Percentiles rank a stretch among this genome's conserved stretches.
Evolutionary conservation across 1,140 invertebrate genomes (phyloP).

Genomic region (Coelopa frigida): DNA sequence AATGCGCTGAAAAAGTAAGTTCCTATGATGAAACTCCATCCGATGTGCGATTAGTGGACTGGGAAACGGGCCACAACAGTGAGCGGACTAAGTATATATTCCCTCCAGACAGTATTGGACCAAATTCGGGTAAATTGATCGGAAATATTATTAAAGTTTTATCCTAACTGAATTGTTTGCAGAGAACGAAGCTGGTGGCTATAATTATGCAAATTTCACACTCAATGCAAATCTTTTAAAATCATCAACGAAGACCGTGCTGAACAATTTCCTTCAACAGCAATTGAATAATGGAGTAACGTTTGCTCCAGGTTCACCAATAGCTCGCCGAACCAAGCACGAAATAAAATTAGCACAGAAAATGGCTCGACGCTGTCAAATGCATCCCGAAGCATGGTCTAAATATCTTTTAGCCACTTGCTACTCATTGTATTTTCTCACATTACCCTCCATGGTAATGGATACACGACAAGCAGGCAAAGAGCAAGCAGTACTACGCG

Average conservation of each 20-base stretch:
- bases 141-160: not conserved
- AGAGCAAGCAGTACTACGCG: slow-evolving; percentile 68
- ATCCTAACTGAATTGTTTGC: not conserved
- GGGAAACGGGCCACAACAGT: slow-evolving; percentile 58
- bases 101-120: slow-evolving; percentile 67
- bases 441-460: slow-evolving; percentile 72
- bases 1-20: slow-evolving; percentile 76
- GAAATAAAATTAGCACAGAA: slow-evolving; percentile 89
- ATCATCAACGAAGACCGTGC: slow-evolving; percentile 40
- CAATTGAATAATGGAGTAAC: slow-evolving; percentile 45
- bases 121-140: slow-evolving; percentile 8
- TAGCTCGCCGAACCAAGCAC: slow-evolving; percentile 88
- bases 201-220: slow-evolving; percentile 50
- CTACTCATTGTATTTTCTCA: slow-evolving; percentile 96
- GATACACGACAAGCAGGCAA: slow-evolving; percentile 50
- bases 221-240: slow-evolving; percentile 48
- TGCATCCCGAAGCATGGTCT: slow-evolving; percentile 80
- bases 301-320: slow-evolving; percentile 79
- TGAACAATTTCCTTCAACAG: slow-evolving; percentile 40
- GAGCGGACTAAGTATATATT: slow-evolving; percentile 93
- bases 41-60: slow-evolving; percentile 61
- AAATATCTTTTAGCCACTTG: slow-evolving; percentile 81
- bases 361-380: slow-evolving; percentile 69
- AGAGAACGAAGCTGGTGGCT: slow-evolving; percentile 30
- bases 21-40: slow-evolving; percentile 52